phyloP scores from a whole-genome alignment of 2,888 invertebrate genomes.

The Dexiosoma caninum region DNA sequence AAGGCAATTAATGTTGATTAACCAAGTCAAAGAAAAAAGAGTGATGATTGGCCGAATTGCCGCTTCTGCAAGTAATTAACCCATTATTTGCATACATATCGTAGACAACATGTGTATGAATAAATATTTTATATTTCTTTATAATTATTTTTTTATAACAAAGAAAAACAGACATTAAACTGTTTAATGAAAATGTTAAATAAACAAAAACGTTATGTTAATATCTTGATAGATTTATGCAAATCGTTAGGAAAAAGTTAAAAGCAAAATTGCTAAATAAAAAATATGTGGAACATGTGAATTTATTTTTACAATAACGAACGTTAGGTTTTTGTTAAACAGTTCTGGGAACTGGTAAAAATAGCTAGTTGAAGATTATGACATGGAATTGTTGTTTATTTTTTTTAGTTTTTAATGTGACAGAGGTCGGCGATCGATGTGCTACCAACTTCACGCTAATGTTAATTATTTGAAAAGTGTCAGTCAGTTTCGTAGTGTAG shows the following conservation, averaged over 20 bases:
- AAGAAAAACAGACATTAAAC: constrained; percentile 52
- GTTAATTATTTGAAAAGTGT: no score
- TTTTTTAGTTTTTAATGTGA: background rate
- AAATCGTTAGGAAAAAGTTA: constrained; percentile 17
- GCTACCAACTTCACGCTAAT: no score
- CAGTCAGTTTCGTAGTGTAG: no score
- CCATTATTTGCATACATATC: constrained; percentile 59
- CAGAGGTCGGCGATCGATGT: no score
- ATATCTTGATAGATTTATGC: constrained; percentile 59
- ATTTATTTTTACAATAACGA: constrained; percentile 29
- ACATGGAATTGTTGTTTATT: background rate
- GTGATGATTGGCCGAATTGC: constrained; percentile 5
- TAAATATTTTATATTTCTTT: constrained; percentile 7
- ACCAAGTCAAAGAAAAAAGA: background rate
- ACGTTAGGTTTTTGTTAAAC: background rate
- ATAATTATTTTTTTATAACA: background rate
- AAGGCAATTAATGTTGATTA: no score
- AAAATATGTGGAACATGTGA: constrained; percentile 60
- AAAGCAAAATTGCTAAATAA: constrained; percentile 19
- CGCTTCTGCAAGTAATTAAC: constrained; percentile 59
- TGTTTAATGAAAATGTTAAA: constrained; percentile 71
- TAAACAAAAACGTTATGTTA: constrained; percentile 58
- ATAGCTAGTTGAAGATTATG: background rate
- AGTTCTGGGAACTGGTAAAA: background rate
- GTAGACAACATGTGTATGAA: constrained; percentile 33